These are phyloP conservation scores for Bujurquina vittata DNA, from an alignment of 2,113 vertebrate species.

Conservation along the genomic window DNA sequence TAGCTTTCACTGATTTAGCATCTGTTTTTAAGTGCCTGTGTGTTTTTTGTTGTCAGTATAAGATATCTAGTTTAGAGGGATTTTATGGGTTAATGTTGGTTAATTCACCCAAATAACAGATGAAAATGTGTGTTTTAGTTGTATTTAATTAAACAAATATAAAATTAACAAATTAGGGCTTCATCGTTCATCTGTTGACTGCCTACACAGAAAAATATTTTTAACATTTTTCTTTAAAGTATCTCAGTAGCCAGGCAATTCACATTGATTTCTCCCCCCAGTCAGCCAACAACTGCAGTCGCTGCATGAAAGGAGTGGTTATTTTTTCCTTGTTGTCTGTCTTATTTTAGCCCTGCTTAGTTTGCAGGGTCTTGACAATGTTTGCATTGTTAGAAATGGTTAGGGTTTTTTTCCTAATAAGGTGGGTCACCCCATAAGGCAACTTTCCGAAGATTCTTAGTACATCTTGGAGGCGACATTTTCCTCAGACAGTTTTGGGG, in stretches of 20 bases:
- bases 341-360: not conserved
- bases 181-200: not conserved
- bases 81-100: not conserved
- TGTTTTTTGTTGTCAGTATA: not conserved
- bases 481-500: constrained; percentile 17
- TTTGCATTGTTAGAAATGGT: not conserved
- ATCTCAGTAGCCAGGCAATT: not conserved
- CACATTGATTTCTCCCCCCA: constrained; percentile 12
- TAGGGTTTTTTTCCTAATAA: not conserved
- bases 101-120: not conserved
- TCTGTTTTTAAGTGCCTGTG: not conserved
- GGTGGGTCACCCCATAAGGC: not conserved
- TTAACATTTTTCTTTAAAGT: not conserved
- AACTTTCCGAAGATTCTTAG: not conserved
- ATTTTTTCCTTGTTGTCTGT: not conserved
- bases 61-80: not conserved
- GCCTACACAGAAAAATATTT: not conserved
- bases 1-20: not conserved
- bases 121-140: not conserved
- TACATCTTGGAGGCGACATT: constrained; percentile 3
- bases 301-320: not conserved
- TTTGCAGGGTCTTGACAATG: not conserved
- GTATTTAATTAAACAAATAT: constrained; percentile 17
- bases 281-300: constrained; percentile 12
- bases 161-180: not conserved